These are phyloP conservation scores for Triplophysa yarkandensis DNA, from an alignment of 2,797 vertebrate genomes.

Conservation along the genomic window DNA sequence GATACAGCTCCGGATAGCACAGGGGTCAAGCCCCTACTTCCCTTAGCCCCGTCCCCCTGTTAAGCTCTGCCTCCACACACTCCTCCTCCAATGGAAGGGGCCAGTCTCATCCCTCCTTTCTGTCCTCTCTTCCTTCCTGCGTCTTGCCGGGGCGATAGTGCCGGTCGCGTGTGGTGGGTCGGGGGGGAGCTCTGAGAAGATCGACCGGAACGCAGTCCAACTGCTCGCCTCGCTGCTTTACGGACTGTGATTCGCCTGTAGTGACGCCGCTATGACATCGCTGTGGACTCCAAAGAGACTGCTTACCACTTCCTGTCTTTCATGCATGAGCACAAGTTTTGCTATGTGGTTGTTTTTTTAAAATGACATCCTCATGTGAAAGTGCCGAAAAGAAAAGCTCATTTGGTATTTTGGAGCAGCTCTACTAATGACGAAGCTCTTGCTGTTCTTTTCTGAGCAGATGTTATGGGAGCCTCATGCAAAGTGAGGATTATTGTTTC, in stretches of 20 bases:
- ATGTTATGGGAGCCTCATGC: constrained; percentile 61
- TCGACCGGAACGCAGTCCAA: constrained; percentile 74
- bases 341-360: constrained; percentile 74
- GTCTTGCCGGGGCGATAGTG: constrained; percentile 72
- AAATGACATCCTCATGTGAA: constrained; percentile 78
- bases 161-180: constrained; percentile 82
- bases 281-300: constrained; percentile 74
- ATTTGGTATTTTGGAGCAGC: constrained; percentile 58
- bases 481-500: constrained; percentile 13
- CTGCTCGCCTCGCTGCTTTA: constrained; percentile 78
- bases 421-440: constrained; percentile 68
- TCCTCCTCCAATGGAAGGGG: constrained; percentile 78
- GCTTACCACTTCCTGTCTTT: constrained; percentile 78
- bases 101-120: constrained; percentile 77
- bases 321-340: constrained; percentile 83
- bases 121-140: constrained; percentile 77
- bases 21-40: constrained; percentile 72
- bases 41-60: constrained; percentile 52
- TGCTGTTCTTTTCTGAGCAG: constrained; percentile 73
- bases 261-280: constrained; percentile 64
- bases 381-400: constrained; percentile 73
- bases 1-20: constrained; percentile 86
- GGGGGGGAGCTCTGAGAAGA: constrained; percentile 78
- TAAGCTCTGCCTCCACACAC: constrained; percentile 73
- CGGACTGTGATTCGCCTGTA: constrained; percentile 74